Evolutionary conservation across 2,888 invertebrate species (phyloP).

Genomic region (Aphodius sticticus): DNA sequence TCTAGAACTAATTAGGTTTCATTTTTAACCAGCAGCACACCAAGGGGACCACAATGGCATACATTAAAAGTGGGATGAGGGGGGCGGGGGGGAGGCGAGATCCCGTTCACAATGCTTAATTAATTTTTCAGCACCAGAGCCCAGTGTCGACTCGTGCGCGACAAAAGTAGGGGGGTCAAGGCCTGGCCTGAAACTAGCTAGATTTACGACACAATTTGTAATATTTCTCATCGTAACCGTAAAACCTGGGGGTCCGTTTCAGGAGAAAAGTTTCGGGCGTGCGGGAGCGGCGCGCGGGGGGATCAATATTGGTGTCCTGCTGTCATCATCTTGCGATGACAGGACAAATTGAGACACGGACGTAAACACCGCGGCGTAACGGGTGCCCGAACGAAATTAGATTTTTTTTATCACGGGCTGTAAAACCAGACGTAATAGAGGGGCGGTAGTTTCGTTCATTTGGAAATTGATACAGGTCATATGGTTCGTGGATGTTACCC

Average conservation of each 20-base stretch:
- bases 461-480: not conserved
- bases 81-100: not conserved
- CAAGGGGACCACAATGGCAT: constrained; percentile 10
- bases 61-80: not conserved
- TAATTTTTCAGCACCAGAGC: not conserved
- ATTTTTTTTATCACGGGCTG: constrained; percentile 34
- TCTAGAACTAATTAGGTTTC: constrained; percentile 43
- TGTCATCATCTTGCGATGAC: constrained; percentile 48
- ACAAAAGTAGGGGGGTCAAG: constrained; percentile 32
- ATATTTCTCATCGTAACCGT: constrained; percentile 50
- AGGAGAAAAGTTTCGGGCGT: not conserved
- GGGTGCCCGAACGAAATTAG: constrained; percentile 33
- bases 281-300: constrained; percentile 39
- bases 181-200: constrained; percentile 22
- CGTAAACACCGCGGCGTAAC: constrained; percentile 37
- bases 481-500: not conserved
- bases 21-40: constrained; percentile 37
- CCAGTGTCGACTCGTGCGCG: constrained; percentile 13
- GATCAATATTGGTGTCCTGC: constrained; percentile 51
- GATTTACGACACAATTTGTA: constrained; percentile 49
- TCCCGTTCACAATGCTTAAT: not conserved
- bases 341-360: constrained; percentile 50
- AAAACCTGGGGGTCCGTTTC: constrained; percentile 45
- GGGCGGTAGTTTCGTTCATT: constrained; percentile 4
- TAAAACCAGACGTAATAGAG: constrained; percentile 16